A percentile compares a stretch with the other conserved stretches of the same genome.
These are phyloP conservation scores for Cephus spinipes DNA, from an alignment of 2,888 invertebrate species.

Conservation along the genomic window DNA sequence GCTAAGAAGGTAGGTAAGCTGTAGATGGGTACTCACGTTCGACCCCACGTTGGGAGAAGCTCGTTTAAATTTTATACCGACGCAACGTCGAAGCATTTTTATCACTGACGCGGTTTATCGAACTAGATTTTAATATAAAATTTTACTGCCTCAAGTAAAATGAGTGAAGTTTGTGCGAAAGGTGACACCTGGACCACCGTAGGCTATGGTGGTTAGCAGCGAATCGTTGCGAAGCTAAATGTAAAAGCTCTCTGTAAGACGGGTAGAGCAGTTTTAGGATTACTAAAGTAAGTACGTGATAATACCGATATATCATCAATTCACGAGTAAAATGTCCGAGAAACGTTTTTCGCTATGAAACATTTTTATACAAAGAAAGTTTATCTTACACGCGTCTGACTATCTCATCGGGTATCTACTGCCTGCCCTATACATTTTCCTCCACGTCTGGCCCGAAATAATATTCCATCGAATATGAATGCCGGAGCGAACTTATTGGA, in stretches of 20 bases:
- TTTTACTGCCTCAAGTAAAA: constrained; percentile 27
- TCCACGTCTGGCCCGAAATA: not conserved
- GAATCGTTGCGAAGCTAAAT: not conserved
- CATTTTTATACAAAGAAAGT: not conserved
- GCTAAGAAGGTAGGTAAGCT: not conserved
- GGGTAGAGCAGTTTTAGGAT: not conserved
- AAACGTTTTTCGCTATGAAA: not conserved
- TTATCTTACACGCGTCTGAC: not conserved
- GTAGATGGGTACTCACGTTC: not conserved
- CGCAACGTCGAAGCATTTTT: constrained; percentile 39
- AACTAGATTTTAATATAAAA: constrained; percentile 35
- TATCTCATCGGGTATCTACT: not conserved
- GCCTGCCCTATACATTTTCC: not conserved
- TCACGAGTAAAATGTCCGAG: too few species aligned
- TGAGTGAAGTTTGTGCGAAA: constrained; percentile 22
- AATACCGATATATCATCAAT: too few species aligned
- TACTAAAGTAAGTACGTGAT: not conserved
- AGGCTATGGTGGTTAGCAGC: not conserved
- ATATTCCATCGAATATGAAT: not conserved
- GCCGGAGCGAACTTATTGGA: not conserved
- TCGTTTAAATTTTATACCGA: constrained; percentile 37
- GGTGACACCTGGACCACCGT: not conserved
- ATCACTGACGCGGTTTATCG: constrained; percentile 35
- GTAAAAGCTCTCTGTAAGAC: not conserved
- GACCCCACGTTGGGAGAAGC: constrained; percentile 16